These are phyloP conservation scores for Myotis daubentonii DNA, from an alignment of 2,797 vertebrate species.

Conservation along the genomic window DNA sequence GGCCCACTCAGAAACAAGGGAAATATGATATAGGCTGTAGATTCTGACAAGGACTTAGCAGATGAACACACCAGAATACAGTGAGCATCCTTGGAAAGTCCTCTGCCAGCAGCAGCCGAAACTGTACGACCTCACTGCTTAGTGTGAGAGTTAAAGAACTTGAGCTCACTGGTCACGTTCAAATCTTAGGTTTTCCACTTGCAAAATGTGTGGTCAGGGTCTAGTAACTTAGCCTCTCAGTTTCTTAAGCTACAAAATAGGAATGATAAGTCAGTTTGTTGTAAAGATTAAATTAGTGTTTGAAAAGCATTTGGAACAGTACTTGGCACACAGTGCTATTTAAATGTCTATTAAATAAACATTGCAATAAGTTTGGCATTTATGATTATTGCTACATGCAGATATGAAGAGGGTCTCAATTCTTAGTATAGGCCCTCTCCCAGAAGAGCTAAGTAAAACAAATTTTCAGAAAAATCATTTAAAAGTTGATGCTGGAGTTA, in stretches of 20 bases:
- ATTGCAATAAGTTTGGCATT: background rate
- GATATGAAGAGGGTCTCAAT: background rate
- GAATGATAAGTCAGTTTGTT: background rate
- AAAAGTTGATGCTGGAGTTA: conserved; percentile 32
- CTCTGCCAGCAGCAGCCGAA: background rate
- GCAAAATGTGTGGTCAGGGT: background rate
- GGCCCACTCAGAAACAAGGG: background rate
- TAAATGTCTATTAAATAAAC: conserved; percentile 31
- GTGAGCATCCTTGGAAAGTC: background rate
- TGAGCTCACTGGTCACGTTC: background rate
- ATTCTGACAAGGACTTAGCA: background rate
- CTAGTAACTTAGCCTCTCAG: background rate
- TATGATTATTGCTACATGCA: background rate
- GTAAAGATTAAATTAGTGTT: background rate
- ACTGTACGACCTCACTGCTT: background rate
- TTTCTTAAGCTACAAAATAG: conserved; percentile 23
- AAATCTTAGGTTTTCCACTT: background rate
- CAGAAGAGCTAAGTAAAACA: conserved; percentile 24
- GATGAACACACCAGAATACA: background rate
- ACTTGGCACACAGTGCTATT: background rate
- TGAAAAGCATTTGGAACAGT: conserved; percentile 10
- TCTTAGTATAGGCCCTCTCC: background rate
- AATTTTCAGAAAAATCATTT: conserved; percentile 51
- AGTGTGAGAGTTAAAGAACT: background rate
- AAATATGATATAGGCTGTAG: background rate